These are phyloP conservation scores for Entomobrya multifasciata DNA, from an alignment of 2,888 invertebrate species.

Conservation along the genomic window DNA sequence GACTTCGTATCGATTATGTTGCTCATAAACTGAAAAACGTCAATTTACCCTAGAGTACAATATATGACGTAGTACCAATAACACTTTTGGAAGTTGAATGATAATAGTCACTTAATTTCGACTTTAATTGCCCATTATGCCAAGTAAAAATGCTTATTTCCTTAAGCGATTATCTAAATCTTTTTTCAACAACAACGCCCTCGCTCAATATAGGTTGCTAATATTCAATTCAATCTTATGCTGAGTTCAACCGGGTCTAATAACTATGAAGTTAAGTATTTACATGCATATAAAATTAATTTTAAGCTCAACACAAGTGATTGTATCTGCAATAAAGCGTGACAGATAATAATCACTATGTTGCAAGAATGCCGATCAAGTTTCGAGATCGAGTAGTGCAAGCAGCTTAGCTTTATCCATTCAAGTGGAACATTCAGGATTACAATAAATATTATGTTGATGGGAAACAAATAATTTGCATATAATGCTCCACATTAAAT, in stretches of 20 bases:
- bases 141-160: constrained; percentile 31
- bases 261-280: neutral
- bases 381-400: neutral
- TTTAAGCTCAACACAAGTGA: neutral
- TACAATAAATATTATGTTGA: neutral
- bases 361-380: neutral
- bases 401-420: neutral
- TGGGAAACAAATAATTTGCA: constrained; percentile 63
- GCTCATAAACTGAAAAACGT: neutral
- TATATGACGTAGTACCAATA: neutral
- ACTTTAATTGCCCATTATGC: constrained; percentile 46
- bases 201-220: neutral
- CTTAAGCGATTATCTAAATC: constrained; percentile 43
- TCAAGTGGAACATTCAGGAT: constrained; percentile 35
- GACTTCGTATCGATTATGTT: too few species aligned
- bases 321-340: neutral
- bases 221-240: constrained; percentile 13
- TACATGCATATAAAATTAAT: neutral
- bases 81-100: neutral
- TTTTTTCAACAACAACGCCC: constrained; percentile 12
- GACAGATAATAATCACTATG: constrained; percentile 28
- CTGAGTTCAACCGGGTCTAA: too few species aligned
- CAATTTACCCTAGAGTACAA: neutral
- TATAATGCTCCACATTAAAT: constrained; percentile 10
- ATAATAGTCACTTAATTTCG: constrained; percentile 6